Evolutionary conservation across 1,140 invertebrate species (phyloP).

Genomic region (Brachionus asplanchnoidis): DNA sequence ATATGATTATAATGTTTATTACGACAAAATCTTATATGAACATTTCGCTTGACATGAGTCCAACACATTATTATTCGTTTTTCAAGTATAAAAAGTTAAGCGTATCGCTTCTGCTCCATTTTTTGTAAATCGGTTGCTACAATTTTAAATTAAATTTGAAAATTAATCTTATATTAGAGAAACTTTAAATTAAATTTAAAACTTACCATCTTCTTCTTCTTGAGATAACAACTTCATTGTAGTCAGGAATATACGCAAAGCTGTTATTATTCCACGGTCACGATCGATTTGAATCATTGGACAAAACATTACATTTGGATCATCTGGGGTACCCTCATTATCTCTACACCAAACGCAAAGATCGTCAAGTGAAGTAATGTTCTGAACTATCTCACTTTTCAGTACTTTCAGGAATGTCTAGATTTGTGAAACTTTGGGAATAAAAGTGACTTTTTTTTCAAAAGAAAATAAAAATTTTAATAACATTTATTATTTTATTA

Average conservation of each 20-base stretch:
- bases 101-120: too few species aligned
- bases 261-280: neutral
- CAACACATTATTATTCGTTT: too few species aligned
- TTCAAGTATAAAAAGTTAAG: neutral
- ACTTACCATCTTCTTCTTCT: neutral
- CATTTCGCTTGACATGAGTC: too few species aligned
- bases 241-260: neutral
- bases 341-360: neutral
- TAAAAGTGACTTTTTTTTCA: too few species aligned
- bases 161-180: too few species aligned
- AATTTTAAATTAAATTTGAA: too few species aligned
- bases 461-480: too few species aligned
- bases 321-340: neutral
- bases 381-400: neutral
- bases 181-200: neutral
- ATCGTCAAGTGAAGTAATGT: neutral
- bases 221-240: neutral
- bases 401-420: neutral
- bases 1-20: too few species aligned
- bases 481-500: too few species aligned
- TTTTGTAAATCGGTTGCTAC: too few species aligned
- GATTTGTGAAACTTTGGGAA: neutral
- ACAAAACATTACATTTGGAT: neutral
- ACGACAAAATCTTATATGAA: too few species aligned
- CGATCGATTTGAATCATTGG: neutral